Conservation (phyloP, 2,888 invertebrate species). For the Cephus spinipes region DNA sequence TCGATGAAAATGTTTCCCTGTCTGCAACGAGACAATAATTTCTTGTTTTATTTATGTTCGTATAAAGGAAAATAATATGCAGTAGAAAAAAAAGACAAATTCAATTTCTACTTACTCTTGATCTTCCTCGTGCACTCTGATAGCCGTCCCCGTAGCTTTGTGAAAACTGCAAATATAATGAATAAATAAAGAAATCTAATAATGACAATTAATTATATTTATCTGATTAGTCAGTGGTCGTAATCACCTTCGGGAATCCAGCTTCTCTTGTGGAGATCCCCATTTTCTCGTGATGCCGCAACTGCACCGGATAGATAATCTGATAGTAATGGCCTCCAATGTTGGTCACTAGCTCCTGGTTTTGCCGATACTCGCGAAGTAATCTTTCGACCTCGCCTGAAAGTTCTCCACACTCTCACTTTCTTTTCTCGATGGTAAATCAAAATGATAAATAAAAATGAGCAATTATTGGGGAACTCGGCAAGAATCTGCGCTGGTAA, state of each 20-base stretch:
- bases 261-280: slow-evolving; percentile 94
- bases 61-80: slow-evolving; percentile 29
- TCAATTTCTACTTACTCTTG: slow-evolving; percentile 69
- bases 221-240: neutral
- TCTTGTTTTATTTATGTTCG: neutral
- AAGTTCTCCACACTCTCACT: slow-evolving; percentile 42
- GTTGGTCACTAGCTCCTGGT: slow-evolving; percentile 91
- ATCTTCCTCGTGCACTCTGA: slow-evolving; percentile 68
- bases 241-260: slow-evolving; percentile 84
- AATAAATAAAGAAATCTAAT: neutral
- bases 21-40: slow-evolving; percentile 75
- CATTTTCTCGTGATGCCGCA: slow-evolving; percentile 95
- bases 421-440: slow-evolving; percentile 8
- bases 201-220: neutral
- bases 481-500: neutral
- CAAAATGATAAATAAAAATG: neutral
- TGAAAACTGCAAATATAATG: slow-evolving; percentile 49
- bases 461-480: neutral
- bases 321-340: slow-evolving; percentile 93
- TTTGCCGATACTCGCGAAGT: slow-evolving; percentile 90
- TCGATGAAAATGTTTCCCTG: slow-evolving; percentile 93
- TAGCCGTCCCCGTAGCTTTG: slow-evolving; percentile 68
- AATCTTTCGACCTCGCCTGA: slow-evolving; percentile 92
- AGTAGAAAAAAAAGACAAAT: slow-evolving; percentile 24
- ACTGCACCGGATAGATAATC: slow-evolving; percentile 94